Base-by-base conservation (phyloP, 2,113 vertebrate genomes). In the Anthoscopus minutus region DNA sequence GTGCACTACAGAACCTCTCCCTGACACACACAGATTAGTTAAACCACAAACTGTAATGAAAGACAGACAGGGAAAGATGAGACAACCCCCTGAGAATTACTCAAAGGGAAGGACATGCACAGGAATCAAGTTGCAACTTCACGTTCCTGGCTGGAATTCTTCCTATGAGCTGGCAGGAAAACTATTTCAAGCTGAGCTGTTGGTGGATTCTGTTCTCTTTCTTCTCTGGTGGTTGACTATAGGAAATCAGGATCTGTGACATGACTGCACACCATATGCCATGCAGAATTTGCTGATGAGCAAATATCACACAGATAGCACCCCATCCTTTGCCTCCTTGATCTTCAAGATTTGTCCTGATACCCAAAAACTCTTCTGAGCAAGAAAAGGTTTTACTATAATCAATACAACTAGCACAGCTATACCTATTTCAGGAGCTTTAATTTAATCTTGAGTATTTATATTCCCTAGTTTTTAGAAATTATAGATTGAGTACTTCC, bases 161-260 rank as follows among this genome's bases (percentile, higher is more conserved):
- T 82, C 67, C 38, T 86, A 15, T 67, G 88, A 97, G 56, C 85
- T 93, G 88, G 56, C 77, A 92, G 74, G 51, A 86, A 60, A 94
- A 90, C 28, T 66, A 89, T 92, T 91, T 93, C 88, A 92, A 91
- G 69, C 64, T 81, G 86, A 85, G 77, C 53, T 54, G 67, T 50
- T 40, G 51, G 66, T 48, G 67, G 76, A 53, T 84, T 78, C 88
- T 86, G 67, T 58, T 91, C 33, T 82, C 56, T 61, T 67, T 86
- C 90, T 95, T 58, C 82, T 69, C 42, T 70, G 30, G 60, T 40
- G 51, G 38, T 27, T 91, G 85, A 70, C 64, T 83, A 83, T 24
- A 94, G 86, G 60, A 93, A 87, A 38, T 37, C 35, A 61, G 88
- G 50, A 71, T 57, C 65, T 33, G 2, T 56, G 82, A 77, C 37